Conservation (phyloP, 92 coral and sea anemone genomes). For the Porites cylindrica region DNA sequence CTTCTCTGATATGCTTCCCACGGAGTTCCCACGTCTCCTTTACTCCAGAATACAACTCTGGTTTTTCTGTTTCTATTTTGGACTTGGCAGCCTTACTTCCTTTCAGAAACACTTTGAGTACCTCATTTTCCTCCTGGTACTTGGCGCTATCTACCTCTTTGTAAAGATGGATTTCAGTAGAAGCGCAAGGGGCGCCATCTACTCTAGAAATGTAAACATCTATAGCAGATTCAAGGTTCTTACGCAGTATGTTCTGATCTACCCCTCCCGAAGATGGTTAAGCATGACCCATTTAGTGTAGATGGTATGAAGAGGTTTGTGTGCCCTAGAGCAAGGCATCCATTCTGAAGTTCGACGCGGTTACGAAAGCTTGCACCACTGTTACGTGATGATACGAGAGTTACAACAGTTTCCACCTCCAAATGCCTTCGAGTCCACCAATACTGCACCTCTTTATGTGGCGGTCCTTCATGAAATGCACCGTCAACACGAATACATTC, state of each 20-base stretch:
- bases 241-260: slow-evolving; percentile 47
- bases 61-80: slow-evolving; percentile 28
- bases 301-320: slow-evolving; percentile 80
- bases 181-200: slow-evolving; percentile 75
- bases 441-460: slow-evolving; percentile 65
- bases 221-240: slow-evolving; percentile 72
- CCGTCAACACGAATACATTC: slow-evolving; percentile 79
- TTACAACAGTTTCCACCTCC: slow-evolving; percentile 33
- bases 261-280: slow-evolving; percentile 47
- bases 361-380: slow-evolving; percentile 67
- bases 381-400: slow-evolving; percentile 69
- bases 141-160: slow-evolving; percentile 50
- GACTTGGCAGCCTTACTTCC: slow-evolving; percentile 63
- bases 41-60: slow-evolving; percentile 58
- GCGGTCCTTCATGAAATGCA: slow-evolving; percentile 73
- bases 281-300: slow-evolving; percentile 74
- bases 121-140: slow-evolving; percentile 53
- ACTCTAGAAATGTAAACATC: slow-evolving; percentile 70
- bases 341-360: slow-evolving; percentile 57
- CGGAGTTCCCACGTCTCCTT: slow-evolving; percentile 68
- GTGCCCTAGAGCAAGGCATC: slow-evolving; percentile 73
- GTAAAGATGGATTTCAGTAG: slow-evolving; percentile 60
- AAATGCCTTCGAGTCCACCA: slow-evolving; percentile 77
- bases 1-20: slow-evolving; percentile 51
- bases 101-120: slow-evolving; percentile 55